phyloP scores from a whole-genome alignment of 2,888 invertebrate species.

The Leucophenga montana region DNA sequence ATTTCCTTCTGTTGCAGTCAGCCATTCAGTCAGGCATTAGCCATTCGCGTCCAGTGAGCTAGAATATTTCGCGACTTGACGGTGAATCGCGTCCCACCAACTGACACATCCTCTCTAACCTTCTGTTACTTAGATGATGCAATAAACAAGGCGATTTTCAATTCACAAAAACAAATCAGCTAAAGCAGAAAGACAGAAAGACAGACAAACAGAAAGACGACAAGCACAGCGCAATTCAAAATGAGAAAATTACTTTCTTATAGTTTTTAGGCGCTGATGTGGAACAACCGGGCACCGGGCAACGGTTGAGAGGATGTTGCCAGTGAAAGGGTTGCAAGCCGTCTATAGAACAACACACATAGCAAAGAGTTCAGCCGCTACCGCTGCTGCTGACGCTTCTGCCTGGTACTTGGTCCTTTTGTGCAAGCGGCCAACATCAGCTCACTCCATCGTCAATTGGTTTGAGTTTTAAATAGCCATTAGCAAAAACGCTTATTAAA shows the following conservation, averaged over 20 bases:
- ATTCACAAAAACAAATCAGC: not conserved
- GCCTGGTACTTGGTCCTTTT: constrained; percentile 2
- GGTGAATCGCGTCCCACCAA: too few species aligned
- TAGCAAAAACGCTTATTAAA: constrained; percentile 73
- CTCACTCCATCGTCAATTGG: constrained; percentile 35
- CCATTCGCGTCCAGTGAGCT: too few species aligned
- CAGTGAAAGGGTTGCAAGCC: constrained; percentile 22
- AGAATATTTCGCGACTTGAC: too few species aligned
- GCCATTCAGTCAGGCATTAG: too few species aligned
- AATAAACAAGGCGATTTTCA: constrained; percentile 1
- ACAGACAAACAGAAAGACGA: not conserved
- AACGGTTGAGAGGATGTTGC: constrained; percentile 34
- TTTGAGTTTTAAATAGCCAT: constrained; percentile 70
- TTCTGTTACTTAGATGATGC: not conserved
- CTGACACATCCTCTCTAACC: too few species aligned
- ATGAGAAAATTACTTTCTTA: constrained; percentile 67
- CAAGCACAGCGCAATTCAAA: constrained; percentile 56
- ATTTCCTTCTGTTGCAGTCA: too few species aligned
- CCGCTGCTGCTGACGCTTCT: not conserved
- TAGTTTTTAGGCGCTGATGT: constrained; percentile 44
- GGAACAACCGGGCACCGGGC: constrained; percentile 18
- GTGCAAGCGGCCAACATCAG: constrained; percentile 27
- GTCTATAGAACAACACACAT: too few species aligned
- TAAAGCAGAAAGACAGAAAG: not conserved
- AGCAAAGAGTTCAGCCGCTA: not conserved